Conservation (phyloP, 2,113 vertebrate genomes). For the Gallinago media region DNA sequence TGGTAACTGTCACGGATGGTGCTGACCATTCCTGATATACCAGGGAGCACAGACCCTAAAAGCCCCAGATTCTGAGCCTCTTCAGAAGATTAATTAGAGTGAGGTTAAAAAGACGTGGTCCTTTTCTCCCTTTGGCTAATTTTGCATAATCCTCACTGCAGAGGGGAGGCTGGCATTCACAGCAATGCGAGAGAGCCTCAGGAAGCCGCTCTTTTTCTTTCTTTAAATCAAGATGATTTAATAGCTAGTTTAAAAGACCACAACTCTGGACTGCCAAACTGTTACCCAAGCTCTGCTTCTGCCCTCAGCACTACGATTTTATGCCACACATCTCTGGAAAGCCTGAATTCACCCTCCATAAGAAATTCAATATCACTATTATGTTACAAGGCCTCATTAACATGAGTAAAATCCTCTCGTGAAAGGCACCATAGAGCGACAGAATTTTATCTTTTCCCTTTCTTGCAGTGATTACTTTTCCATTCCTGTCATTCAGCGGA, state of each 20-base stretch:
- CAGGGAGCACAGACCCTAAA: fast-evolving
- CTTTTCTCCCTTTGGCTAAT: neutral
- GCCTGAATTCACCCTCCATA: neutral
- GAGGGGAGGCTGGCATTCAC: neutral
- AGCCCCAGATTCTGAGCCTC: neutral
- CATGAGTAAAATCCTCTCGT: conserved; percentile 1
- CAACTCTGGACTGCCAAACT: neutral
- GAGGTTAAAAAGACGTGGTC: neutral
- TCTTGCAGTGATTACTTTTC: conserved; percentile 39
- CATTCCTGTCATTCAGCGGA: conserved; percentile 43
- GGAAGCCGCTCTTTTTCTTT: neutral
- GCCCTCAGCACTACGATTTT: neutral
- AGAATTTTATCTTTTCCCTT: conserved; percentile 57
- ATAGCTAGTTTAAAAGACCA: neutral
- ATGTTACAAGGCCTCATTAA: conserved; percentile 35
- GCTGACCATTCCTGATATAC: neutral
- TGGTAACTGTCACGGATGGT: neutral
- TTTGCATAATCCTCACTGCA: neutral
- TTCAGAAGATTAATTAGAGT: neutral
- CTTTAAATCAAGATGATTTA: conserved; percentile 14
- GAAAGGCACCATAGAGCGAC: neutral
- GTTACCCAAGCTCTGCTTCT: neutral
- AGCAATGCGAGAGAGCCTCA: neutral
- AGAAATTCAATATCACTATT: conserved; percentile 13
- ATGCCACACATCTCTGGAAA: neutral